These are phyloP conservation scores for Misgurnus anguillicaudatus DNA, from an alignment of 2,113 vertebrate species.

Conservation along the genomic window DNA sequence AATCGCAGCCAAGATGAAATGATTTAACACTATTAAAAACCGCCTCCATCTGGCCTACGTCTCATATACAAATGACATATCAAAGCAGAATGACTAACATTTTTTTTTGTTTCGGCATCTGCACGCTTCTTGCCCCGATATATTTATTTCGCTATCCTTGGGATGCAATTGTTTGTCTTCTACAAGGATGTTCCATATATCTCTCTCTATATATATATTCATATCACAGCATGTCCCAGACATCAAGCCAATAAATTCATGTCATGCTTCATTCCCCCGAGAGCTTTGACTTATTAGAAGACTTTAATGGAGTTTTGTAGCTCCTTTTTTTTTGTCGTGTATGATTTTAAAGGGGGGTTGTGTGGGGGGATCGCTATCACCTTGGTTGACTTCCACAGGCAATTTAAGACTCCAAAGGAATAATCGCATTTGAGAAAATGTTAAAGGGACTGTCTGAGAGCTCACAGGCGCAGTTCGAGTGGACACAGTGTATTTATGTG, in stretches of 20 bases:
- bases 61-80: slow-evolving; percentile 39
- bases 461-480: slow-evolving; percentile 23
- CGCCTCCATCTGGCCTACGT: slow-evolving; percentile 33
- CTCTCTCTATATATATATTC: slow-evolving; percentile 9
- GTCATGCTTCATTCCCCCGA: slow-evolving; percentile 29
- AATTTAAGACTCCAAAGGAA: not conserved
- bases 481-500: slow-evolving; percentile 38
- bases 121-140: not conserved
- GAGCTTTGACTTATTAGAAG: slow-evolving; percentile 34
- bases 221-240: slow-evolving; percentile 29
- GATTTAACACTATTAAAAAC: slow-evolving; percentile 29
- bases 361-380: slow-evolving; percentile 6
- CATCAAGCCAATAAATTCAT: slow-evolving; percentile 37
- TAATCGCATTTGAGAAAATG: slow-evolving; percentile 30
- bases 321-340: not conserved
- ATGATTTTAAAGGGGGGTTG: slow-evolving; percentile 9
- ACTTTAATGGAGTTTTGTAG: slow-evolving; percentile 39
- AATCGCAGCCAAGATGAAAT: slow-evolving; percentile 11
- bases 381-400: slow-evolving; percentile 19
- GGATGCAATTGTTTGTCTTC: slow-evolving; percentile 20
- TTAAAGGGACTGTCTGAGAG: slow-evolving; percentile 10
- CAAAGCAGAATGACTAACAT: slow-evolving; percentile 31
- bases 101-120: slow-evolving; percentile 32
- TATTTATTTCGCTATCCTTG: not conserved
- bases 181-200: not conserved